Evolutionary conservation across 2,888 invertebrate species (phyloP).

Genomic region (Acleris holmiana): DNA sequence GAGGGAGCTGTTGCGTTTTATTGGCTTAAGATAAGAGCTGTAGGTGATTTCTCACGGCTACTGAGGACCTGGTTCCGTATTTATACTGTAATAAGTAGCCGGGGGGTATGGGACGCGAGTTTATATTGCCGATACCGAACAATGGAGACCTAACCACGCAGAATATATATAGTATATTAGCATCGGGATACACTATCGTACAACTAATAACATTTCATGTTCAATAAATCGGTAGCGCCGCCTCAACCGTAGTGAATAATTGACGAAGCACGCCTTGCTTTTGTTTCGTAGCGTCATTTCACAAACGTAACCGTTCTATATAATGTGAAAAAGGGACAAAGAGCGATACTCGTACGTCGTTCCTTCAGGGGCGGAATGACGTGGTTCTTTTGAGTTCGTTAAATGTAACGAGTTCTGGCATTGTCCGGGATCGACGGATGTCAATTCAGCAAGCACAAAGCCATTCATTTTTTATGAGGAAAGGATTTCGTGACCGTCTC

Average conservation of each 20-base stretch:
- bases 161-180: constrained; percentile 16
- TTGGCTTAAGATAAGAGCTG: constrained; percentile 58
- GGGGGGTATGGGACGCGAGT: constrained; percentile 13
- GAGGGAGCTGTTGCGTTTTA: constrained; percentile 61
- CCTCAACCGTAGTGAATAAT: constrained; percentile 1
- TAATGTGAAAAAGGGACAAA: constrained; percentile 9
- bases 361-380: constrained; percentile 49
- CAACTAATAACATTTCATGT: not conserved
- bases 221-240: not conserved
- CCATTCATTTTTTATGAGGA: constrained; percentile 33
- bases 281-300: not conserved
- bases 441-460: constrained; percentile 62
- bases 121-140: constrained; percentile 25
- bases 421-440: constrained; percentile 65
- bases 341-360: constrained; percentile 36
- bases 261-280: not conserved
- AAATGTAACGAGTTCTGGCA: constrained; percentile 58
- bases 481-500: not conserved
- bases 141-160: constrained; percentile 15
- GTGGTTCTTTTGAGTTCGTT: constrained; percentile 46
- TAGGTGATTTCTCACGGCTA: constrained; percentile 35
- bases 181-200: constrained; percentile 5
- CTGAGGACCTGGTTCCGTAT: constrained; percentile 15
- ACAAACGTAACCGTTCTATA: not conserved
- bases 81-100: constrained; percentile 22